Evolutionary conservation across 2,113 vertebrate genomes (phyloP).

Genomic region (Hypocryptadius cinnamomeus): DNA sequence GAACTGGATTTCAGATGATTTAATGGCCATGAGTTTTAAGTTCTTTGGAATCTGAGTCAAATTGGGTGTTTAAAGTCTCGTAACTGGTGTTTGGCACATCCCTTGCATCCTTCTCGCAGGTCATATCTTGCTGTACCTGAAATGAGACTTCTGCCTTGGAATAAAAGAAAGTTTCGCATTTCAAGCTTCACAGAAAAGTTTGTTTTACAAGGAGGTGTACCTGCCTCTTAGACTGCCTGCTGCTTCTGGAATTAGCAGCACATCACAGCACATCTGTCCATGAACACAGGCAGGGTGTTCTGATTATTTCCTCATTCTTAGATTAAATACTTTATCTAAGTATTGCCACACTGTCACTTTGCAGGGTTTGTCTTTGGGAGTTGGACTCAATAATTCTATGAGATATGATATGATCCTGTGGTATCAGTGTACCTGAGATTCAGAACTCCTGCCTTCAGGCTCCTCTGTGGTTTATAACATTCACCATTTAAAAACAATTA

Average conservation of each 20-base stretch:
- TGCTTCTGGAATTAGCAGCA: not conserved
- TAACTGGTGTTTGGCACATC: not conserved
- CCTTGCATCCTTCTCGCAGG: not conserved
- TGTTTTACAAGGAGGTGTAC: not conserved
- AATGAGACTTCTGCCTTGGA: not conserved
- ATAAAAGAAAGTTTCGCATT: not conserved
- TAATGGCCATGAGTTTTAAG: not conserved
- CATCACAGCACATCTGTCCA: not conserved
- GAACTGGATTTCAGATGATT: not conserved
- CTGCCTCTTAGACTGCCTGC: not conserved
- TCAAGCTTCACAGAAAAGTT: not conserved
- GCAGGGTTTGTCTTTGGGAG: not conserved
- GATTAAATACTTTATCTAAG: not conserved
- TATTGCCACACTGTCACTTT: not conserved
- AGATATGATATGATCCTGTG: not conserved
- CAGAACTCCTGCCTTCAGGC: not conserved
- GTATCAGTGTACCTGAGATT: not conserved
- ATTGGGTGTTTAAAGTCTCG: not conserved
- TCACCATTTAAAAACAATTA: not conserved
- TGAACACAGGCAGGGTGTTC: not conserved
- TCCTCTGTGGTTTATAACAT: not conserved
- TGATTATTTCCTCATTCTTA: not conserved
- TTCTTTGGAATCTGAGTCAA: not conserved
- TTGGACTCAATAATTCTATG: not conserved
- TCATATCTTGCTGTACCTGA: not conserved